These are phyloP conservation scores for Apomyelois bistriatella DNA, from an alignment of 2,888 invertebrate genomes.

Conservation along the genomic window DNA sequence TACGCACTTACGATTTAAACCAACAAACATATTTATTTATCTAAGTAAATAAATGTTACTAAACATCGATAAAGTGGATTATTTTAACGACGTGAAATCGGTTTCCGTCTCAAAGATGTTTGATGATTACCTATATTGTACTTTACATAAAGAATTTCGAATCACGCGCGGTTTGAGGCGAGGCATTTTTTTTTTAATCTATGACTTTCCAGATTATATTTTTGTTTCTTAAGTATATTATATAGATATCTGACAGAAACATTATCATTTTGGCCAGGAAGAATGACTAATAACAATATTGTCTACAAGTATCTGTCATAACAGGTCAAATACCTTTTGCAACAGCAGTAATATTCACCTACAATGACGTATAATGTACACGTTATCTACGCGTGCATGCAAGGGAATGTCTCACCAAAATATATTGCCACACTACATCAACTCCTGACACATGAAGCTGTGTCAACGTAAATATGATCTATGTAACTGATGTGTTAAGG, in stretches of 20 bases:
- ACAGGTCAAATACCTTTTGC: constrained; percentile 1
- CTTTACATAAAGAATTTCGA: too few species aligned
- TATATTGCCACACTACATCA: constrained; percentile 27
- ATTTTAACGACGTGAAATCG: too few species aligned
- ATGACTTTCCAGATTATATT: too few species aligned
- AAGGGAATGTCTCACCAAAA: constrained; percentile 21
- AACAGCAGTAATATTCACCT: constrained; percentile 11
- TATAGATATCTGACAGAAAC: too few species aligned
- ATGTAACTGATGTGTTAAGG: constrained; percentile 1
- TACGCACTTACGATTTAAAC: background rate
- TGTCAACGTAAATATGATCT: constrained; percentile 13
- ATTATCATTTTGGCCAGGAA: too few species aligned
- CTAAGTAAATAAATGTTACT: too few species aligned
- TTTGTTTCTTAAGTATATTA: too few species aligned
- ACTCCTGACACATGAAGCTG: constrained; percentile 18
- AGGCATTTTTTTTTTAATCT: too few species aligned
- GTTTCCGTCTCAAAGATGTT: too few species aligned
- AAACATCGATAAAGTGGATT: background rate
- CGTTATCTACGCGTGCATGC: constrained; percentile 23
- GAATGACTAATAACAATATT: background rate
- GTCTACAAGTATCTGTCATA: background rate
- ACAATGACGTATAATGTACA: constrained; percentile 21
- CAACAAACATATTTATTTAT: background rate
- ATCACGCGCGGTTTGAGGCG: too few species aligned
- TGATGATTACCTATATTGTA: too few species aligned